These are phyloP conservation scores for Hirtodrosophila cameraria DNA, from an alignment of 2,888 invertebrate species.

Conservation along the genomic window DNA sequence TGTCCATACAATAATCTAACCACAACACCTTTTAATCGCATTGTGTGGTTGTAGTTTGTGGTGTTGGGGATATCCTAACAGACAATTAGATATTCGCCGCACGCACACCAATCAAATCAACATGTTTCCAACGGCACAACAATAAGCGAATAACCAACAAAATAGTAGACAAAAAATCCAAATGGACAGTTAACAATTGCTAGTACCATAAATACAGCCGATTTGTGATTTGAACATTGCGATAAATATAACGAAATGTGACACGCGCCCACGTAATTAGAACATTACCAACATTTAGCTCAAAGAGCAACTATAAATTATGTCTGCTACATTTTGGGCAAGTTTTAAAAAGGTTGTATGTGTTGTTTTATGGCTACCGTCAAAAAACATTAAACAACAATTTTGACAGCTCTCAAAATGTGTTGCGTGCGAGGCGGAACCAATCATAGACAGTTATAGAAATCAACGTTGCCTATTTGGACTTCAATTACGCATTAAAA, in stretches of 20 bases:
- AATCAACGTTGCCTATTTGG: constrained; percentile 41
- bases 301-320: constrained; percentile 51
- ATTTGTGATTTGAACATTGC: constrained; percentile 47
- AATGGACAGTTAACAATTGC: constrained; percentile 41
- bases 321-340: constrained; percentile 28
- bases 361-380: constrained; percentile 12
- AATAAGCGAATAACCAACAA: constrained; percentile 22
- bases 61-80: background rate
- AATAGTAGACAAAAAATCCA: background rate
- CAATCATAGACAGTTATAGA: constrained; percentile 2
- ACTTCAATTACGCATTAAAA: constrained; percentile 59
- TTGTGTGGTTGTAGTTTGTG: constrained; percentile 25
- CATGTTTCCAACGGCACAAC: constrained; percentile 50
- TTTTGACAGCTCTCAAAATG: constrained; percentile 59
- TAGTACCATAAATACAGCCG: constrained; percentile 60
- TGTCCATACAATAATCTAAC: constrained; percentile 34
- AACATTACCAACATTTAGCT: constrained; percentile 72
- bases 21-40: constrained; percentile 36
- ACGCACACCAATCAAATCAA: constrained; percentile 64
- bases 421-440: constrained; percentile 55
- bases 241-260: constrained; percentile 62
- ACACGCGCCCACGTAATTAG: constrained; percentile 80
- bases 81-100: constrained; percentile 57
- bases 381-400: constrained; percentile 32
- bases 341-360: constrained; percentile 44